Conservation (phyloP, 37 sponge, comb jelly and placozoan species). For the Bolinopsis microptera region DNA sequence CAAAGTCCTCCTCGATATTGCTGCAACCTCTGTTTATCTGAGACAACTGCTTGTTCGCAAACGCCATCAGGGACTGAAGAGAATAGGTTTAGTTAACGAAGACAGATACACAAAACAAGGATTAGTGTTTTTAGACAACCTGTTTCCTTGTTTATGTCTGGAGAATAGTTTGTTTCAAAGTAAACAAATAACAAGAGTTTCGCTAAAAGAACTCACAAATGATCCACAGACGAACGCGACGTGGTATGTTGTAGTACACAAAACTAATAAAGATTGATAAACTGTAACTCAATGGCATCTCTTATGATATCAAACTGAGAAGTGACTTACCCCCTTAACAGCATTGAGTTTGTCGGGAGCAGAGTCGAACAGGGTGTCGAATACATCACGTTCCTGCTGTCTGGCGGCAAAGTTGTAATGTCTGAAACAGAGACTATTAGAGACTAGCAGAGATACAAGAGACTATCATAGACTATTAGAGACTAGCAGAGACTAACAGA, state of each 20-base stretch:
- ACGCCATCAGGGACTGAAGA: slow-evolving; percentile 66
- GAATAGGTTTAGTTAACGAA: not conserved
- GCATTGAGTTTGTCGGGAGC: slow-evolving; percentile 87
- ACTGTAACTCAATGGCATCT: too few relatives aligned
- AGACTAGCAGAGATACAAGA: not conserved
- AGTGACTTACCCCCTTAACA: slow-evolving; percentile 78
- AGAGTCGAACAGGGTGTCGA: slow-evolving; percentile 92
- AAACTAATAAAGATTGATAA: too few relatives aligned
- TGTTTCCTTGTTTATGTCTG: not conserved
- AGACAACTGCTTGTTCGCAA: slow-evolving; percentile 67
- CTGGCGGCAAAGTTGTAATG: slow-evolving; percentile 58
- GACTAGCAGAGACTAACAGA: too few relatives aligned
- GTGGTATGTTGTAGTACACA: too few relatives aligned
- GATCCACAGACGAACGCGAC: too few relatives aligned
- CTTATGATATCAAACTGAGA: too few relatives aligned
- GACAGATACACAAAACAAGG: not conserved
- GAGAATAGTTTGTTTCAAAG: slow-evolving; percentile 4
- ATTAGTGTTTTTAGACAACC: too few relatives aligned
- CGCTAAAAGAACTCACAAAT: too few relatives aligned
- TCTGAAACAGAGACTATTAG: slow-evolving; percentile 12
- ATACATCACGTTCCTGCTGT: slow-evolving; percentile 85
- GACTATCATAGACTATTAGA: too few relatives aligned
- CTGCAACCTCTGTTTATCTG: slow-evolving; percentile 53
- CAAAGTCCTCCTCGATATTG: slow-evolving; percentile 75
- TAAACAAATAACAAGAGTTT: too few relatives aligned